Base-by-base conservation (phyloP, 1,140 invertebrate genomes). In the Polyergus mexicanus region DNA sequence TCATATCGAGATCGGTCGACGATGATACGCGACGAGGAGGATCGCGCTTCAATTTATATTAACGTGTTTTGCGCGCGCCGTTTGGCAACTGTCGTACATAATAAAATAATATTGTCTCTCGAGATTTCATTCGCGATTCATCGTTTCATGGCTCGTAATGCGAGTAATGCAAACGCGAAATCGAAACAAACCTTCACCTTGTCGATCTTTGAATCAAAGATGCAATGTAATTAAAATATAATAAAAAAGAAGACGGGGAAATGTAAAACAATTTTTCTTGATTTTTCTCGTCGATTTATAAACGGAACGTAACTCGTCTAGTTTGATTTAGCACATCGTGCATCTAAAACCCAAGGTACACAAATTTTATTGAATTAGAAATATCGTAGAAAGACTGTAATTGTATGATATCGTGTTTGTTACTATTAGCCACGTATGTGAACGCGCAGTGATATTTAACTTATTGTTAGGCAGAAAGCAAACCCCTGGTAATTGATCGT, bases 21-120 rank as follows among this genome's bases (percentile, higher is more conserved):
- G 22, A 51, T 65, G 38, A 78, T 66, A 66, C 25, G 16, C 47
- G 32, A 51, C n/a, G 38, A 65, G n/a, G n/a, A 51, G 54, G 32
- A 54, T 54, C 28, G 13, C 19, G 32, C 38, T 66, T 54, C 8
- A 32, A 78, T 54, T 78, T 54, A 25, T 54, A n/a, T n/a, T n/a
- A 77, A 76, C 56, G 22, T 1, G n/a, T 76, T 76, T 76, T 63
- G 7, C 19, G 54, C 8, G 2, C 4, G 5, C 13, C 25, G 1
- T 32, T 63, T 28, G n/a, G 22, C 58, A 28, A 62, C 16, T 6
- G 4, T 47, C 25, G 16, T 65, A 35, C 66, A 28, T 28, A 28
- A 28, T 28, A 54, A 51, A 62, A 41, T 25, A 16, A 66, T 62
- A 56, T 56, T 19, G 7, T 22, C 47, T 54, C 19, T 10, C 8